These are phyloP conservation scores for Acleris cristana DNA, from an alignment of 2,888 invertebrate species.

Conservation along the genomic window DNA sequence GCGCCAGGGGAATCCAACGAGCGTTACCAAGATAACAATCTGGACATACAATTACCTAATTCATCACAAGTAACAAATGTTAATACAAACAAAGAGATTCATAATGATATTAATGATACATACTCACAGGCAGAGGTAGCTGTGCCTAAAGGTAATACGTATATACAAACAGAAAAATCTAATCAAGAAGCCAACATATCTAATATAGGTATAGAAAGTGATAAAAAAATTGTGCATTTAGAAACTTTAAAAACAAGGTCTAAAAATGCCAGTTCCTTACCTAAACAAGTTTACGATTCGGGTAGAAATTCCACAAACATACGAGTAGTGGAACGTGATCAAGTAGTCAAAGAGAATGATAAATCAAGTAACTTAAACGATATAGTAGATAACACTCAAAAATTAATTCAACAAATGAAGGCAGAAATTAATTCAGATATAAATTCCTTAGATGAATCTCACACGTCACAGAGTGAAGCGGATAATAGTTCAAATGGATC, in stretches of 20 bases:
- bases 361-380: conserved; percentile 74
- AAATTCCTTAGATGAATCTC: conserved; percentile 74
- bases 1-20: too few relatives aligned
- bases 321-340: conserved; percentile 10
- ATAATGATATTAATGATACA: too few relatives aligned
- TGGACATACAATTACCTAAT: too few relatives aligned
- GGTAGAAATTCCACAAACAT: conserved; percentile 3
- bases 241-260: not conserved
- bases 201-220: not conserved
- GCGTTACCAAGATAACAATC: too few relatives aligned
- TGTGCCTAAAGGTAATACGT: not conserved
- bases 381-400: conserved; percentile 85
- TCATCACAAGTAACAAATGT: too few relatives aligned
- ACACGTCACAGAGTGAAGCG: conserved; percentile 76
- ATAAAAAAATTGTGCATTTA: not conserved
- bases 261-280: not conserved
- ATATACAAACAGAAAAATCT: conserved; percentile 1
- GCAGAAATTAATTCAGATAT: conserved; percentile 86
- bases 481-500: conserved; percentile 63
- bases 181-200: not conserved
- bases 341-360: conserved; percentile 46
- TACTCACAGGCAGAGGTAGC: too few relatives aligned
- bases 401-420: conserved; percentile 86
- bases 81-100: too few relatives aligned
- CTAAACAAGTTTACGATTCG: conserved; percentile 17